Conservation (phyloP, 1,140 invertebrate species). For the Cecropterus lyciades region DNA sequence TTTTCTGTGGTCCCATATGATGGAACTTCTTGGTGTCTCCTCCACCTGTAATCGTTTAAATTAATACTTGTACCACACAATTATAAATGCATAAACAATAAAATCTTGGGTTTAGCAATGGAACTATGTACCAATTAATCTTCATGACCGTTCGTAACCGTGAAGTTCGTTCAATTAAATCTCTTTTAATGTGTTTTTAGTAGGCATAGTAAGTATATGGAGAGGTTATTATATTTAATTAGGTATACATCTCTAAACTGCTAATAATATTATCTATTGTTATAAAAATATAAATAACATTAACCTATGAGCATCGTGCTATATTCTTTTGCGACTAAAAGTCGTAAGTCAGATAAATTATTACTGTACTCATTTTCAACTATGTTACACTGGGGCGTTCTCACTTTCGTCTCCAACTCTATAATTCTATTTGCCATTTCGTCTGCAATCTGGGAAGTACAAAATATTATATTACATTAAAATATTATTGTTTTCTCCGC, state of each 20-base stretch:
- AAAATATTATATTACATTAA: neutral
- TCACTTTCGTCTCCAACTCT: constrained; percentile 84
- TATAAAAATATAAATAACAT: constrained; percentile 2
- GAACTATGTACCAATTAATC: too few species aligned
- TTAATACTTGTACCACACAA: too few species aligned
- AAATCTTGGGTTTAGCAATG: too few species aligned
- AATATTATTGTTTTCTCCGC: too few species aligned
- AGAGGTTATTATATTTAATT: too few species aligned
- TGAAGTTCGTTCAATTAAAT: too few species aligned
- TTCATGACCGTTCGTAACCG: too few species aligned
- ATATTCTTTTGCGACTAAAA: constrained; percentile 86
- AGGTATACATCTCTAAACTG: too few species aligned
- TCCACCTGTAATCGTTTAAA: constrained; percentile 53
- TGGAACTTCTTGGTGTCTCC: constrained; percentile 83
- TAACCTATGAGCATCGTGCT: constrained; percentile 83
- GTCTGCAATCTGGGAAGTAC: constrained; percentile 78
- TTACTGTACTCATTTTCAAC: constrained; percentile 83
- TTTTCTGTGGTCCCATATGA: constrained; percentile 84
- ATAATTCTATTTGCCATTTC: constrained; percentile 82
- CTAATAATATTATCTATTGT: too few species aligned
- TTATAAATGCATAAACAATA: too few species aligned
- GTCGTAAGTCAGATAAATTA: constrained; percentile 85
- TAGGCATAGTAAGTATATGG: too few species aligned
- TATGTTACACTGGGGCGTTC: constrained; percentile 84
- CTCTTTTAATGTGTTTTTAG: too few species aligned